A percentile compares a stretch with the other conserved stretches of the same genome.
phyloP scores from a whole-genome alignment of 1,140 invertebrate species.

The Drosophila nannoptera region DNA sequence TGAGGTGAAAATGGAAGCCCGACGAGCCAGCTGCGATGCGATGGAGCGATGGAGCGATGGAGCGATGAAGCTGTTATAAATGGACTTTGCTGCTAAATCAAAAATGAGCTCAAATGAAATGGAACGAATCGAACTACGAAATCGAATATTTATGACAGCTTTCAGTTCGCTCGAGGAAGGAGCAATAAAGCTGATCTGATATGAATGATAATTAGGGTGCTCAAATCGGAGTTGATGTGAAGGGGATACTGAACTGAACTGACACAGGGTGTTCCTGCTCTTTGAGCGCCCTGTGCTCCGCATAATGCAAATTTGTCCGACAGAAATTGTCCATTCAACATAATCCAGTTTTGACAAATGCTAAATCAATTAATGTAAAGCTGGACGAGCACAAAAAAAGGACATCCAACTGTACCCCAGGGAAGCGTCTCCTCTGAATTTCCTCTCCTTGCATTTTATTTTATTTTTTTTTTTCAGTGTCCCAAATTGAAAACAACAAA shows the following conservation, averaged over 20 bases:
- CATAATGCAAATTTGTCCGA: not conserved
- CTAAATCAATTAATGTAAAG: constrained; percentile 69
- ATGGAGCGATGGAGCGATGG: too few relatives aligned
- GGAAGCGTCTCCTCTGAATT: not conserved
- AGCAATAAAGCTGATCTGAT: too few relatives aligned
- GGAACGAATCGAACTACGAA: constrained; percentile 1
- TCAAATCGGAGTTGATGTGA: too few relatives aligned
- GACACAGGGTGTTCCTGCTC: too few relatives aligned
- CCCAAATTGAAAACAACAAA: constrained; percentile 73
- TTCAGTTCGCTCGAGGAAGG: not conserved
- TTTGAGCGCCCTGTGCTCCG: not conserved
- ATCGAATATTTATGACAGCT: not conserved
- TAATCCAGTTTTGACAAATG: constrained; percentile 57
- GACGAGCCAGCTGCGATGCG: constrained; percentile 10
- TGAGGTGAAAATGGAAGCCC: constrained; percentile 48
- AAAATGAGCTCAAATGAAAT: constrained; percentile 29
- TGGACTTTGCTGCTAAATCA: constrained; percentile 23
- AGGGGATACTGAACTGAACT: too few relatives aligned
- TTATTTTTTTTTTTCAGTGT: constrained; percentile 27
- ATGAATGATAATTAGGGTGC: too few relatives aligned
- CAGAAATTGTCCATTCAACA: constrained; percentile 49
- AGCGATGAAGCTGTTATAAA: constrained; percentile 13
- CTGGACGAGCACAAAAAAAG: constrained; percentile 29
- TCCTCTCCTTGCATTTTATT: not conserved
- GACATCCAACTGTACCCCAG: not conserved